Conservation (phyloP, 2,888 invertebrate species). For the Cantharis rustica region DNA sequence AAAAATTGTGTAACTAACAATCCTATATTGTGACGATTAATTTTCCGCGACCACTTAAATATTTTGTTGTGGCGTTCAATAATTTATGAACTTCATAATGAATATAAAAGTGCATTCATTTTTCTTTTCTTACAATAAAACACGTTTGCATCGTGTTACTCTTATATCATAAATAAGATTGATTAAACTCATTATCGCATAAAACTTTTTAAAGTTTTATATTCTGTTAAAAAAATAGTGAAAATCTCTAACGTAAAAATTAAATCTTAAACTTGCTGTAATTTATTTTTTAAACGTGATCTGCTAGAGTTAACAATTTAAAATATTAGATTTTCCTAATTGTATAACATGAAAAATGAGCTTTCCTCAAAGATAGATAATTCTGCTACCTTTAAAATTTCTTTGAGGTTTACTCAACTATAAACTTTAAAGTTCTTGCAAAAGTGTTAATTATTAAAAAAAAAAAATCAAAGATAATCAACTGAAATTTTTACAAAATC, state of each 20-base stretch:
- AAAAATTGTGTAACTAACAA: not conserved
- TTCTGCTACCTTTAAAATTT: not conserved
- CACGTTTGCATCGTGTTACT: conserved; percentile 24
- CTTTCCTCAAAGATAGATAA: not conserved
- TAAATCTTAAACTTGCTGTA: not conserved
- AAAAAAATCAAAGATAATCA: not conserved
- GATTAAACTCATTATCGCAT: conserved; percentile 8
- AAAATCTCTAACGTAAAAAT: not conserved
- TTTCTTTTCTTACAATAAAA: conserved; percentile 31
- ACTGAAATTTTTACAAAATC: not conserved
- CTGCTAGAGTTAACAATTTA: not conserved
- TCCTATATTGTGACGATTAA: conserved; percentile 16
- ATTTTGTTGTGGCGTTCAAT: conserved; percentile 17
- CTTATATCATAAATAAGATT: conserved; percentile 34
- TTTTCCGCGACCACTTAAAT: conserved; percentile 22
- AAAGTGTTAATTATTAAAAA: not conserved
- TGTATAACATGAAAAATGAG: not conserved
- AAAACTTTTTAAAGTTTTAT: not conserved
- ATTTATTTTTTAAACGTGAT: not conserved
- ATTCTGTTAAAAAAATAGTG: not conserved
- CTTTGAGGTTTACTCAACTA: not conserved
- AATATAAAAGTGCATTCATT: conserved; percentile 33
- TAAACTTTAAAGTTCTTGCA: not conserved
- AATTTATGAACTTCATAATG: conserved; percentile 30
- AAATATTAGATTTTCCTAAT: not conserved